phyloP scores from a whole-genome alignment of 1,140 invertebrate species.

The Zaprionus vittiger region DNA sequence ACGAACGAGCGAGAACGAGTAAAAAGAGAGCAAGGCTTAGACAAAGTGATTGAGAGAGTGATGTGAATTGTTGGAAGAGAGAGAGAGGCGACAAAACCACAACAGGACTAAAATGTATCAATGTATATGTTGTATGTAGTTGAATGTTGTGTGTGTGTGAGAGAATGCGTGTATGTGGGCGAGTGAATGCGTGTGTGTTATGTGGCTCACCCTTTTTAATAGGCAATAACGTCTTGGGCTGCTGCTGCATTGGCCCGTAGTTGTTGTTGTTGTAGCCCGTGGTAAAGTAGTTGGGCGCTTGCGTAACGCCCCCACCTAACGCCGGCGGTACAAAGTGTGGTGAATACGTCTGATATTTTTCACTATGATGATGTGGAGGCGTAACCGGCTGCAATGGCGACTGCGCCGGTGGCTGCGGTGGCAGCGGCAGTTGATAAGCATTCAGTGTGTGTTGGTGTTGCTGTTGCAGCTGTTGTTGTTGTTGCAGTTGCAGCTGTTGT shows the following conservation, averaged over 20 bases:
- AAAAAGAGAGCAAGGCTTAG: constrained; percentile 42
- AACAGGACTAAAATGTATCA: constrained; percentile 50
- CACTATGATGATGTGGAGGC: constrained; percentile 45
- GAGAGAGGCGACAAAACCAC: constrained; percentile 42
- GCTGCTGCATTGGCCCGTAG: constrained; percentile 62
- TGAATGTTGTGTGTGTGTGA: constrained; percentile 4
- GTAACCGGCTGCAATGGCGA: constrained; percentile 12
- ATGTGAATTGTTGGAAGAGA: constrained; percentile 10
- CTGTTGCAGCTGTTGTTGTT: constrained; percentile 57
- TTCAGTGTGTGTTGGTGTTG: constrained; percentile 38
- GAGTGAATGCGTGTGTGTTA: constrained; percentile 24
- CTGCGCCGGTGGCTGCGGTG: constrained; percentile 20
- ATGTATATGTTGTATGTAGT: constrained; percentile 15
- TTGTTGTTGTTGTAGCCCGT: constrained; percentile 45
- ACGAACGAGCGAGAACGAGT: constrained; percentile 5
- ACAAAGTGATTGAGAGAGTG: constrained; percentile 23
- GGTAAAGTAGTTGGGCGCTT: constrained; percentile 27
- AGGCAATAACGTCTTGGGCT: constrained; percentile 77
- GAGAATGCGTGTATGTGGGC: constrained; percentile 17
- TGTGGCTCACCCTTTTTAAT: constrained; percentile 79
- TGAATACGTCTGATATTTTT: constrained; percentile 69
- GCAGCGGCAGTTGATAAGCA: constrained; percentile 46
- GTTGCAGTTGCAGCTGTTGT: constrained; percentile 39
- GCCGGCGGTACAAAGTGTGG: constrained; percentile 62
- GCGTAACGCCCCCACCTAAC: constrained; percentile 39